Evolutionary conservation across 2,888 invertebrate species (phyloP).

Genomic region (Augiades crinisus): DNA sequence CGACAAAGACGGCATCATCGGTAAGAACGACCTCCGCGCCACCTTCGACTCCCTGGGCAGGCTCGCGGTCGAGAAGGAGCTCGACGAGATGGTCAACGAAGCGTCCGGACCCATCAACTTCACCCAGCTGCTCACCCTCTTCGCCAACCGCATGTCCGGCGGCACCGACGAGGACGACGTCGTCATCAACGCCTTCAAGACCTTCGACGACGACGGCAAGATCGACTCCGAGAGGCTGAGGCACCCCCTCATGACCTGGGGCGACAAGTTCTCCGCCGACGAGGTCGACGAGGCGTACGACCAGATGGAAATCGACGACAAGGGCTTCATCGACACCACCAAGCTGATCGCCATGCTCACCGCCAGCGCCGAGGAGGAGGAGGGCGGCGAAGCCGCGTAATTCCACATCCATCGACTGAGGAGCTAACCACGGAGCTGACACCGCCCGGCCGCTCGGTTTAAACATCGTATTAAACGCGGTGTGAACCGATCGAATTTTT

Average conservation of each 20-base stretch:
- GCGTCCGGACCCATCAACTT: slow-evolving; percentile 96
- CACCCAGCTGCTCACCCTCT: slow-evolving; percentile 95
- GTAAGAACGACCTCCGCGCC: slow-evolving; percentile 94
- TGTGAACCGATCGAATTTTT: slow-evolving; percentile 63
- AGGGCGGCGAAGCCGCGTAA: slow-evolving; percentile 81
- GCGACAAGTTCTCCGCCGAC: slow-evolving; percentile 94
- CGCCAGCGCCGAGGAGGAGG: slow-evolving; percentile 92
- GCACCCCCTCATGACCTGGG: slow-evolving; percentile 95
- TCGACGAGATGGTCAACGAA: slow-evolving; percentile 94
- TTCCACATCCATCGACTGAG: slow-evolving; percentile 32
- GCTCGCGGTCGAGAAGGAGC: slow-evolving; percentile 93
- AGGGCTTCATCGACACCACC: slow-evolving; percentile 93
- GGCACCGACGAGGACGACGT: slow-evolving; percentile 96
- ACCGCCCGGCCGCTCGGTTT: slow-evolving; percentile 53
- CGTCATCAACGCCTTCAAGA: slow-evolving; percentile 95
- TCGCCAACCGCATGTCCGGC: slow-evolving; percentile 95
- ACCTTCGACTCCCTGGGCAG: slow-evolving; percentile 96
- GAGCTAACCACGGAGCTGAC: slow-evolving; percentile 36
- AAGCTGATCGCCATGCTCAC: slow-evolving; percentile 94
- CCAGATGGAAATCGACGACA: slow-evolving; percentile 95
- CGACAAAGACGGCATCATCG: slow-evolving; percentile 95
- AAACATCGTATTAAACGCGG: slow-evolving; percentile 54
- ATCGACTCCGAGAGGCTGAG: slow-evolving; percentile 95
- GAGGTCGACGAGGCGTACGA: slow-evolving; percentile 96
- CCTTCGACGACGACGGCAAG: slow-evolving; percentile 93